Conservation (phyloP, 2,797 vertebrate species). For the Onychomys torridus region DNA sequence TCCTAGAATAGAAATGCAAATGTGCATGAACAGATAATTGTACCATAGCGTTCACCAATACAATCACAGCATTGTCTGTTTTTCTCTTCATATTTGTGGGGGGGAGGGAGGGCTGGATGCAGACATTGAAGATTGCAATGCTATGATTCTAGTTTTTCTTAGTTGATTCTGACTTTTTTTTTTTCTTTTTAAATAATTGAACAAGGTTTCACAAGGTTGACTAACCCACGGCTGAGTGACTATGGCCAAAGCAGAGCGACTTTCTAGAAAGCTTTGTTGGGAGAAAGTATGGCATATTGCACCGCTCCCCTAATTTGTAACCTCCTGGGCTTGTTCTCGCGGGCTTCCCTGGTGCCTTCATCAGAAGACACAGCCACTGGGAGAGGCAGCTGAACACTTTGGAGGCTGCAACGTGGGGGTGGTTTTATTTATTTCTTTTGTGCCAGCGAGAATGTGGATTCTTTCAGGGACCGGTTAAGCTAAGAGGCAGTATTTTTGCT, state of each 20-base stretch:
- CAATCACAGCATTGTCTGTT: slow-evolving; percentile 77
- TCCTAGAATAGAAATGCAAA: slow-evolving; percentile 73
- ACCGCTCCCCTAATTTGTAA: slow-evolving; percentile 20
- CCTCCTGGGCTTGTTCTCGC: background rate
- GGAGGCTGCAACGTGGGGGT: slow-evolving; percentile 36
- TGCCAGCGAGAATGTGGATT: slow-evolving; percentile 75
- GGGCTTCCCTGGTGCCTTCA: slow-evolving; percentile 52
- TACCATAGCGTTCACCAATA: slow-evolving; percentile 67
- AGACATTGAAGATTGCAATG: slow-evolving; percentile 27
- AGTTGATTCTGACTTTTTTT: slow-evolving; percentile 76
- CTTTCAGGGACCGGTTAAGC: slow-evolving; percentile 56
- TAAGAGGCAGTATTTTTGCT: slow-evolving; percentile 47
- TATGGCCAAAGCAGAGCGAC: background rate
- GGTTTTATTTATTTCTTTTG: slow-evolving; percentile 83
- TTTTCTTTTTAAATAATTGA: slow-evolving; percentile 37
- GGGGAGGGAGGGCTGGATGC: slow-evolving; percentile 62
- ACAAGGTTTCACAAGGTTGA: slow-evolving; percentile 38
- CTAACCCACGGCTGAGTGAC: background rate
- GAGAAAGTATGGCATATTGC: slow-evolving; percentile 66
- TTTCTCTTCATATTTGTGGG: slow-evolving; percentile 74
- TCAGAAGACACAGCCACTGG: slow-evolving; percentile 36
- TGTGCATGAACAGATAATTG: slow-evolving; percentile 70
- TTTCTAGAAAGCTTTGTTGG: slow-evolving; percentile 45
- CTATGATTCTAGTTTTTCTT: slow-evolving; percentile 63
- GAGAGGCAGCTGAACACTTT: slow-evolving; percentile 13